A percentile compares a stretch with the other conserved stretches of the same genome.
These are phyloP conservation scores for Paedocypris micromegethes DNA, from an alignment of 2,797 vertebrate species.

Conservation along the genomic window DNA sequence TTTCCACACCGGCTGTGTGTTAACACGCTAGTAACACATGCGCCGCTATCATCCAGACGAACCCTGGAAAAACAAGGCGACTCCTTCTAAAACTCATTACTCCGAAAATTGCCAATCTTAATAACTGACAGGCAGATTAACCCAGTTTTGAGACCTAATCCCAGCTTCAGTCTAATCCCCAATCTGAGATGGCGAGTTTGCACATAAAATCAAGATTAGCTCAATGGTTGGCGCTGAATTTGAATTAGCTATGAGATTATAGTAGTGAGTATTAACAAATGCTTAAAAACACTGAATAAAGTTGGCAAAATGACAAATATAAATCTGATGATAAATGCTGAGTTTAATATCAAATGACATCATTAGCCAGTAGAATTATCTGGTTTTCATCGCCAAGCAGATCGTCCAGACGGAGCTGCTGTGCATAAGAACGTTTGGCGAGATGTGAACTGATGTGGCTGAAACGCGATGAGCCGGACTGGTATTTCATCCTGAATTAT, in stretches of 20 bases:
- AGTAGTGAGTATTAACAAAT: too few relatives aligned
- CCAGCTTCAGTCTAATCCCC: neutral
- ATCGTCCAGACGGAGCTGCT: slow-evolving; percentile 24
- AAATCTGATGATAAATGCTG: too few relatives aligned
- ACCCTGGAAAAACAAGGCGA: slow-evolving; percentile 9
- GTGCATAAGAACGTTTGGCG: slow-evolving; percentile 17
- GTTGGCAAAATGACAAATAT: too few relatives aligned
- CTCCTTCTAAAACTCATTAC: slow-evolving; percentile 1
- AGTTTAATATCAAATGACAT: too few relatives aligned
- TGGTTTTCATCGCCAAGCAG: slow-evolving; percentile 42
- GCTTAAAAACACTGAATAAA: too few relatives aligned
- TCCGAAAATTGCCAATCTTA: neutral
- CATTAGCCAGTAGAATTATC: slow-evolving; percentile 28
- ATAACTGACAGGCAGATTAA: slow-evolving; percentile 3
- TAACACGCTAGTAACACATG: slow-evolving; percentile 32
- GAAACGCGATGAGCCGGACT: slow-evolving; percentile 16
- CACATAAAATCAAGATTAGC: too few relatives aligned
- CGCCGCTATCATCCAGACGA: slow-evolving; percentile 9
- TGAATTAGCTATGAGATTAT: too few relatives aligned
- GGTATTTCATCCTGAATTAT: slow-evolving; percentile 18
- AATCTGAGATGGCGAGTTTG: too few relatives aligned
- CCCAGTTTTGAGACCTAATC: neutral
- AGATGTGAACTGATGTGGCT: slow-evolving; percentile 16
- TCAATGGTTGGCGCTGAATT: too few relatives aligned
- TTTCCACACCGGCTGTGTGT: slow-evolving; percentile 30